phyloP scores from a whole-genome alignment of 2,113 vertebrate species.

The Numenius arquata region DNA sequence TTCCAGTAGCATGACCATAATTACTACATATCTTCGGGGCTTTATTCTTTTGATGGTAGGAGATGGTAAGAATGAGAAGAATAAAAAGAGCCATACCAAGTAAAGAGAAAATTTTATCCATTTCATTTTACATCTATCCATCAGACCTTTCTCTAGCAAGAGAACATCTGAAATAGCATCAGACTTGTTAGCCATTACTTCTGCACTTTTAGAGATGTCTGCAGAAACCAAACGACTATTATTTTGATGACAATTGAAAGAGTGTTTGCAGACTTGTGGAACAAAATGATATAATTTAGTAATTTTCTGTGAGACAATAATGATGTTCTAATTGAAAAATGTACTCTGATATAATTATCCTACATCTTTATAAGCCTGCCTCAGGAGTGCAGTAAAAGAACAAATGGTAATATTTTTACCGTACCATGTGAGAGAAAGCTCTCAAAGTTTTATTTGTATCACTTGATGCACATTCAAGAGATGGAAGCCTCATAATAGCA shows the following conservation, averaged over 20 bases:
- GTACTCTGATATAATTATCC: not conserved
- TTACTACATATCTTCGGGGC: not conserved
- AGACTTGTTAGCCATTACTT: not conserved
- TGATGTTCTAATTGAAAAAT: slow-evolving; percentile 22
- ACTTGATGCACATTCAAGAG: not conserved
- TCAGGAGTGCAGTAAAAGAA: not conserved
- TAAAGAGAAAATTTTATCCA: not conserved
- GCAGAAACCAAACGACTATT: not conserved
- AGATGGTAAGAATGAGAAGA: not conserved
- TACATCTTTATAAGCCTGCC: not conserved
- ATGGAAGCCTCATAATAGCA: not conserved
- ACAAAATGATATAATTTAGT: not conserved
- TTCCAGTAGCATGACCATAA: not conserved
- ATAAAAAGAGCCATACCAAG: not conserved
- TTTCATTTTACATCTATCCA: not conserved
- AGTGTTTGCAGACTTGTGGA: not conserved
- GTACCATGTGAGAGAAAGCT: not conserved
- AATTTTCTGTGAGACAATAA: slow-evolving; percentile 10
- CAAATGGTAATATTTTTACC: not conserved
- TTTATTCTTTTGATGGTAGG: not conserved
- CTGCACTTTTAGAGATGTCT: not conserved
- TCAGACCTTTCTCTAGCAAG: not conserved
- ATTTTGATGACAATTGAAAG: not conserved
- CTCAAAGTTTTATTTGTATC: not conserved
- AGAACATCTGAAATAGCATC: not conserved